Evolutionary conservation across 1,140 invertebrate species (phyloP), one percentile per base, ranked within the genome.

Genomic region (Portunus trituberculatus): DNA sequence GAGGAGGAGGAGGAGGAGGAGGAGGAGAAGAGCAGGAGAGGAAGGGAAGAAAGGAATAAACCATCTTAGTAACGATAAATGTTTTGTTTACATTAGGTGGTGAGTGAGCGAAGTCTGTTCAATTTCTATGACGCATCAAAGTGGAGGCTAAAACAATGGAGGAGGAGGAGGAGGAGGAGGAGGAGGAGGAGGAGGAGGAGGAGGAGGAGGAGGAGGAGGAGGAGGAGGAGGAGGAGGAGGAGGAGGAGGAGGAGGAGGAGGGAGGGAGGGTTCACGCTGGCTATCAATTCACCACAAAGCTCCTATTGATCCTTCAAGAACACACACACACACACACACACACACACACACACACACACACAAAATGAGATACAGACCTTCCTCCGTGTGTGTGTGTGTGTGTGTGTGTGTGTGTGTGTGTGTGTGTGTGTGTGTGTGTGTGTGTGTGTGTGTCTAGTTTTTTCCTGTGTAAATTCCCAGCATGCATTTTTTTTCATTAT

Each of bases 251-350:
- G 67, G 67, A n/a, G 67, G 67, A n/a, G 67, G 67, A n/a, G 67
- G 67, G 67, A 76, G n/a, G 16, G 0, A 20, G 20, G 67, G 67
- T 76, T 76, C 20, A 76, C 20, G 25, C 6, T 25, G 67, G 67
- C n/a, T n/a, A 76, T 76, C 67, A 76, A 76, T 76, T 76, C 67
- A 76, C 67, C 67, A 76, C 67, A 76, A 76, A 76, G 67, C 67
- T 76, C 20, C 67, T 76, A 76, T 76, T 76, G 67, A 76, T 76
- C 67, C n/a, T 7, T 25, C 12, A n/a, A 76, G 67, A 20, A n/a
- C 6, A 76, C 67, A n/a, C 67, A 76, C 67, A 76, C 67, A 76
- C 67, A n/a, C 20, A 76, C 67, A 76, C 16, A 76, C 67, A 25
- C 12, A 76, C 67, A 76, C 67, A n/a, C 67, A 76, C 67, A 76